These are phyloP conservation scores for Edolisoma coerulescens DNA, from an alignment of 2,113 vertebrate genomes.

Conservation along the genomic window DNA sequence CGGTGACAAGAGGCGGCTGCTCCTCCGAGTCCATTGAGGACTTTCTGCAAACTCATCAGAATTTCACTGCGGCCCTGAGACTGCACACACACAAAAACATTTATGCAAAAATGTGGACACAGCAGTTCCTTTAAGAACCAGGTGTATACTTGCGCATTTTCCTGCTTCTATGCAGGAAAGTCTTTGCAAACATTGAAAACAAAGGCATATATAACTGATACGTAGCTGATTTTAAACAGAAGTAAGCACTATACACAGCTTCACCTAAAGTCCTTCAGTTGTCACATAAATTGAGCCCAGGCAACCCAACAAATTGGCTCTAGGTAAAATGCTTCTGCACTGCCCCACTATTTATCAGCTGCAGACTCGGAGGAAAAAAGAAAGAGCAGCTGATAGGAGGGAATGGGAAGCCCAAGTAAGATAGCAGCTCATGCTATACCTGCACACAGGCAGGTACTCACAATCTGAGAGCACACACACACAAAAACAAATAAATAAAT, in stretches of 20 bases:
- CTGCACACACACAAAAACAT: slow-evolving; percentile 58
- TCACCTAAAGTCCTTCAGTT: background rate
- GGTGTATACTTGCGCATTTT: background rate
- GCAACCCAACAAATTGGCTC: background rate
- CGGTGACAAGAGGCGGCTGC: slow-evolving; percentile 97
- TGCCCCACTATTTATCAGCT: background rate
- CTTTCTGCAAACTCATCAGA: slow-evolving; percentile 94
- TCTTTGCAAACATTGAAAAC: background rate
- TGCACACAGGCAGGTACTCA: background rate
- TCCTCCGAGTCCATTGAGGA: slow-evolving; percentile 89
- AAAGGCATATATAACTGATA: background rate
- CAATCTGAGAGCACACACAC: background rate
- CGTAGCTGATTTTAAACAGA: background rate
- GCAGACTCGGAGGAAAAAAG: background rate
- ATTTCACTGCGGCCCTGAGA: slow-evolving; percentile 97
- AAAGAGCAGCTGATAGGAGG: background rate
- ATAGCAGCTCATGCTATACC: background rate
- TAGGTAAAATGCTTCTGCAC: background rate
- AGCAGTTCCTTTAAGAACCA: background rate
- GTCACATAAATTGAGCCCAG: background rate
- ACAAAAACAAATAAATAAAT: background rate
- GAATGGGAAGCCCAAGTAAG: background rate
- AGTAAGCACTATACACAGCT: background rate
- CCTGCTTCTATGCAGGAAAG: background rate
- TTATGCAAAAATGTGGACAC: background rate